phyloP scores from a whole-genome alignment of 2,113 vertebrate genomes.

The Acinonyx jubatus region DNA sequence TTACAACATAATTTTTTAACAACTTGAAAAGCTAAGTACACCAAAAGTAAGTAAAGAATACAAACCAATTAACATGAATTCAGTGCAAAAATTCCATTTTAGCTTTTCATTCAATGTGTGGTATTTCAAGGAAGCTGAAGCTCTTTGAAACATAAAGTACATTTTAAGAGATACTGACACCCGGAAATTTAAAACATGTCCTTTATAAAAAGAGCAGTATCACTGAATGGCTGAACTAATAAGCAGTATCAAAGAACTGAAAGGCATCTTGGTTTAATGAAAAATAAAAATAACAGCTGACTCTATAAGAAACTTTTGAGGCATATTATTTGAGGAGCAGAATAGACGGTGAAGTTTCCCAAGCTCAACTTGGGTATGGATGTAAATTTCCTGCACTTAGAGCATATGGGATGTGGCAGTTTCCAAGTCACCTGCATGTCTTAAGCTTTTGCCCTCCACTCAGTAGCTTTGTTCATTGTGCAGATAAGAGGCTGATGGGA shows the following conservation, averaged over 20 bases:
- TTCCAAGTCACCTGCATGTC: conserved; percentile 75
- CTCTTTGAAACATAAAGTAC: not conserved
- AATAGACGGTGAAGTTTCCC: not conserved
- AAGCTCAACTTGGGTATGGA: not conserved
- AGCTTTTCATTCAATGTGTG: not conserved
- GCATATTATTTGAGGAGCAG: not conserved
- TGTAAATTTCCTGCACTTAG: not conserved
- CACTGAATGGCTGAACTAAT: not conserved
- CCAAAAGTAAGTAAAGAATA: not conserved
- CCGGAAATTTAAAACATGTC: conserved; percentile 8
- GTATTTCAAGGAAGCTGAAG: not conserved
- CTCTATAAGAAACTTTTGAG: not conserved
- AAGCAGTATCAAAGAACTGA: not conserved
- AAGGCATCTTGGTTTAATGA: not conserved
- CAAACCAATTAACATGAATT: not conserved
- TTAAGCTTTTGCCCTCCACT: conserved; percentile 60
- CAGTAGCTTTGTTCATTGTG: conserved; percentile 77
- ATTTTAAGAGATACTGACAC: not conserved
- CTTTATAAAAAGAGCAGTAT: not conserved
- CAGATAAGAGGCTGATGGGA: conserved; percentile 72
- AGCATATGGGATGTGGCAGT: not conserved
- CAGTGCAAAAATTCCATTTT: not conserved
- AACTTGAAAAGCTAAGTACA: not conserved
- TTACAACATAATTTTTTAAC: not conserved
- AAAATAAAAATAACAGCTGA: not conserved